Evolutionary conservation across 1,140 invertebrate species (phyloP), one percentile per base, ranked within the genome.

Genomic region (Philotrypesis tridentata): DNA sequence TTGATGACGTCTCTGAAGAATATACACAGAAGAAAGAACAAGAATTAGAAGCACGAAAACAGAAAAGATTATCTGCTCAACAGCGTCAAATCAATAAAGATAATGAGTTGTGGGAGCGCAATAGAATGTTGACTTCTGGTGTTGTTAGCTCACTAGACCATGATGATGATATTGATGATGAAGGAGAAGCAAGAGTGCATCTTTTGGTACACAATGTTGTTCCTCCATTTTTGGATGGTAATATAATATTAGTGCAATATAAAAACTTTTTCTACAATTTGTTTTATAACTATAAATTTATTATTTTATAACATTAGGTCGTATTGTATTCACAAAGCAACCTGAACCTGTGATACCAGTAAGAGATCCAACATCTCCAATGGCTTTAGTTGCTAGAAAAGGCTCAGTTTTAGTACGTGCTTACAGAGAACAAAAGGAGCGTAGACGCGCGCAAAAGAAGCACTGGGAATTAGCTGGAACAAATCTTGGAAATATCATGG

Each of bases 301-400:
- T 75, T 67, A 23, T 33, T 67, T 72, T n/a, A n/a, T n/a, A n/a
- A n/a, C 67, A 31, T 75, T 82, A 89, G 87, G 90, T 0, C 93
- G 99, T 61, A 99, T 99, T 88, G 98, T 99, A 0, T 99, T 99
- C 88, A 99, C 99, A 0, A 99, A 99, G 90, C 99, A 99, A 90
- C 98, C 98, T 11, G 98, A 99, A 90, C 91, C 91, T 6, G 90
- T 92, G 1, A 85, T 92, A 80, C 92, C 95, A 79, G 94, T 95
- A 17, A 94, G 97, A 93, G 99, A 99, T 93, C 96, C 98, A 0
- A 99, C 98, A 29, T 98, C 96, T 1, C 98, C 99, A 87, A 99
- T 99, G 98, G 99, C 99, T 0, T 92, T 99, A 60, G 96, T 99
- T 74, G 95, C 99, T 0, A 93, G 98, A n/a, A 99, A 99, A 93